These are phyloP conservation scores for Leuciscus waleckii DNA, from an alignment of 2,797 vertebrate genomes.

Conservation along the genomic window DNA sequence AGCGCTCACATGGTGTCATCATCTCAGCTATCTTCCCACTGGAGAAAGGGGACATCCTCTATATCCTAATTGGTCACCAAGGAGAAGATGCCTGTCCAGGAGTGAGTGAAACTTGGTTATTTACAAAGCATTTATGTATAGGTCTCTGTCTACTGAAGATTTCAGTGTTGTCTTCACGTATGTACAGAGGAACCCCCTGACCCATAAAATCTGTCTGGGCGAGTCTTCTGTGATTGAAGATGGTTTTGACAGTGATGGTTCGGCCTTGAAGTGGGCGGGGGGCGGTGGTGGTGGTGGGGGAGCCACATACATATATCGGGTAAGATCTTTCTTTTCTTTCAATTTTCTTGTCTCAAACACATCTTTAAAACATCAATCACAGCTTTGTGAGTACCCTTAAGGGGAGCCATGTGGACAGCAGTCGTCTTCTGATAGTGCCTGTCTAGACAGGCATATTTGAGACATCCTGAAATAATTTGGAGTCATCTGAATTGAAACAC, in stretches of 20 bases:
- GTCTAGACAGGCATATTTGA: slow-evolving; percentile 47
- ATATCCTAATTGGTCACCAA: slow-evolving; percentile 90
- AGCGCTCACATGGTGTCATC: slow-evolving; percentile 87
- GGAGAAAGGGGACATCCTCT: slow-evolving; percentile 85
- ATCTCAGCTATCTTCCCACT: slow-evolving; percentile 88
- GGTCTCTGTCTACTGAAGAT: not conserved
- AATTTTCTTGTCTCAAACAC: not conserved
- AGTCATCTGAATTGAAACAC: slow-evolving; percentile 21
- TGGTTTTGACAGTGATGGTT: slow-evolving; percentile 68
- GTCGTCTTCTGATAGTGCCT: slow-evolving; percentile 27
- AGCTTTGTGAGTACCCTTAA: slow-evolving; percentile 21
- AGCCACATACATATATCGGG: slow-evolving; percentile 88
- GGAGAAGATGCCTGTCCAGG: slow-evolving; percentile 91
- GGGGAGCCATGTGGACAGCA: slow-evolving; percentile 48
- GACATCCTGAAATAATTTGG: slow-evolving; percentile 57
- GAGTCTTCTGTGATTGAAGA: slow-evolving; percentile 87
- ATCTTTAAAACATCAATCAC: slow-evolving; percentile 18
- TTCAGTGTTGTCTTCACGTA: slow-evolving; percentile 9
- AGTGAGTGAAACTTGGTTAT: slow-evolving; percentile 73
- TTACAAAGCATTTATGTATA: not conserved
- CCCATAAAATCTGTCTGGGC: slow-evolving; percentile 87
- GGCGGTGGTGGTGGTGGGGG: slow-evolving; percentile 92
- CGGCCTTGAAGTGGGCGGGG: slow-evolving; percentile 81
- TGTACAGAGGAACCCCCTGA: slow-evolving; percentile 81
- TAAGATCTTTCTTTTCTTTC: slow-evolving; percentile 61